Evolutionary conservation across 2,797 vertebrate species (phyloP).

Genomic region (Phoeniculus purpureus): DNA sequence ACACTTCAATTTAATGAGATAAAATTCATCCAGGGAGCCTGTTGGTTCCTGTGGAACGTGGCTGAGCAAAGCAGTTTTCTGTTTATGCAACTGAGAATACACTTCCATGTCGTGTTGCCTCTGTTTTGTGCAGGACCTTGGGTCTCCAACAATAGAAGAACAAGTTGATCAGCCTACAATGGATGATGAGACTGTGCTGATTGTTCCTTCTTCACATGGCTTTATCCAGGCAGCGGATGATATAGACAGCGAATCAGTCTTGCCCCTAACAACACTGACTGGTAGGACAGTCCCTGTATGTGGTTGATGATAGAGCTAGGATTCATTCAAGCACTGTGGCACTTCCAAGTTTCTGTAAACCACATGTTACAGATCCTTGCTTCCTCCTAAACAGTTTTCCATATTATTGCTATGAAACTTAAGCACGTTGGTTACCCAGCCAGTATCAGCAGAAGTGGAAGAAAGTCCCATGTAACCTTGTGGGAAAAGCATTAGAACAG

Average conservation of each 20-base stretch:
- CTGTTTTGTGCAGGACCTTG: constrained; percentile 77
- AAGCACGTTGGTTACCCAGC: background rate
- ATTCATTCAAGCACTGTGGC: background rate
- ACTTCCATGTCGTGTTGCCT: background rate
- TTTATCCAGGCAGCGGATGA: constrained; percentile 85
- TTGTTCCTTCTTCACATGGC: constrained; percentile 90
- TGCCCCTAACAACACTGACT: constrained; percentile 86
- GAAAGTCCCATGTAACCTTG: background rate
- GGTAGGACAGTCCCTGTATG: constrained; percentile 66
- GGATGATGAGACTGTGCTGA: constrained; percentile 85
- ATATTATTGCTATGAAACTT: background rate
- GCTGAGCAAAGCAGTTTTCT: background rate
- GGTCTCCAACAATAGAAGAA: constrained; percentile 79
- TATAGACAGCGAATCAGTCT: constrained; percentile 81
- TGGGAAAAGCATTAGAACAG: background rate
- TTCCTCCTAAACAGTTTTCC: background rate
- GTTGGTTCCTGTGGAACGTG: background rate
- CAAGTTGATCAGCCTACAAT: constrained; percentile 84
- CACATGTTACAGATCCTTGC: background rate
- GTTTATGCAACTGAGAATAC: background rate
- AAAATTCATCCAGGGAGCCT: background rate
- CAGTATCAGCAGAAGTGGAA: background rate
- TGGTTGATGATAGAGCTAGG: background rate
- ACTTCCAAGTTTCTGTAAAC: background rate
- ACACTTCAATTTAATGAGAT: background rate